These are phyloP conservation scores for Aramus guarauna DNA, from an alignment of 2,113 vertebrate species.

Conservation along the genomic window DNA sequence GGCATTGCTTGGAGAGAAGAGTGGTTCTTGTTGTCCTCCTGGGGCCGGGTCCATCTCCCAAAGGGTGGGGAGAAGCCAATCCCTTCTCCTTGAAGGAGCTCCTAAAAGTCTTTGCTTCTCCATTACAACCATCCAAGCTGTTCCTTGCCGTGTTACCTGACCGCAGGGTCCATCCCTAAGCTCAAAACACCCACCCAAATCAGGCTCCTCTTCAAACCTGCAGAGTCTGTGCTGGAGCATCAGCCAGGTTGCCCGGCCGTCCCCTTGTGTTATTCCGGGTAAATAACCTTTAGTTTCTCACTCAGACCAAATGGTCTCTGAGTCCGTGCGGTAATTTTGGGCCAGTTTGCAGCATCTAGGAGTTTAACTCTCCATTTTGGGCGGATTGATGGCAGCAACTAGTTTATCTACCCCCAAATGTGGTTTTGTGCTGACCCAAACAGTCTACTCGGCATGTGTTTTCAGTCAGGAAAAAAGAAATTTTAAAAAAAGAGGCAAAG, in stretches of 20 bases:
- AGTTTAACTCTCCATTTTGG: constrained; percentile 23
- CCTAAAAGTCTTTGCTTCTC: neutral
- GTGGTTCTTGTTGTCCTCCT: neutral
- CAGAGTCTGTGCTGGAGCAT: neutral
- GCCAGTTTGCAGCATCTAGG: neutral
- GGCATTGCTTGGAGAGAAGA: neutral
- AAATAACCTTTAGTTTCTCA: neutral
- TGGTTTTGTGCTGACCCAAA: constrained; percentile 40
- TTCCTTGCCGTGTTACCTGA: rapidly evolving
- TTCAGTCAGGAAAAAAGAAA: constrained; percentile 36
- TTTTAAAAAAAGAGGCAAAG: neutral
- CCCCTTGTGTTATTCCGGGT: neutral
- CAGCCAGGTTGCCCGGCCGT: neutral
- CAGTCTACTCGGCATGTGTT: neutral
- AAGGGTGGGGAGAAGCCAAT: neutral
- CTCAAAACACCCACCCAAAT: neutral
- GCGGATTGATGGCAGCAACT: neutral
- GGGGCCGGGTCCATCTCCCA: neutral
- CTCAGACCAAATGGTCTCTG: neutral
- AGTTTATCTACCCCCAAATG: neutral
- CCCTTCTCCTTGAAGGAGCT: neutral
- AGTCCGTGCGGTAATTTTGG: neutral
- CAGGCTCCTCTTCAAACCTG: neutral
- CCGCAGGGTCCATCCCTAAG: rapidly evolving
- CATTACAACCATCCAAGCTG: neutral